Percentiles rank a stretch among this genome's conserved stretches.
Conservation (phyloP, 1,140 invertebrate genomes). For the Aphelinus certus region DNA sequence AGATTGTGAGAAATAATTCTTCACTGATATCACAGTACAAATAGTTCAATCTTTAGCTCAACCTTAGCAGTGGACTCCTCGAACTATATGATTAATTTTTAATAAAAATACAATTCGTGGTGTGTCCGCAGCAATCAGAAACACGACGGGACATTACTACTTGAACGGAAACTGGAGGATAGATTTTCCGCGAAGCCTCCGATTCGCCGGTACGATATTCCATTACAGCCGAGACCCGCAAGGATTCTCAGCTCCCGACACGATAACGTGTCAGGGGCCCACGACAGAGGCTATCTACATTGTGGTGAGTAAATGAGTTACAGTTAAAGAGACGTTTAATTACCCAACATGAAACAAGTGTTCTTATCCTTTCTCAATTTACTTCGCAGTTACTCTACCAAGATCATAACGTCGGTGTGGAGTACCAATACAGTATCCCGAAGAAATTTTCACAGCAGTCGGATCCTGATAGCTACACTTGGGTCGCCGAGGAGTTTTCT, state of each 20-base stretch:
- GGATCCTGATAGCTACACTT: conserved; percentile 79
- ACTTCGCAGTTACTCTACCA: conserved; percentile 81
- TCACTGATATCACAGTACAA: neutral
- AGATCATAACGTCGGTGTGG: conserved; percentile 85
- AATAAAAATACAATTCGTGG: too few species aligned
- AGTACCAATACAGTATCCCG: conserved; percentile 92
- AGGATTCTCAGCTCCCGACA: conserved; percentile 84
- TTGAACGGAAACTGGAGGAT: conserved; percentile 95
- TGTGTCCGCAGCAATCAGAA: conserved; percentile 77
- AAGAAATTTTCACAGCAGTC: conserved; percentile 73
- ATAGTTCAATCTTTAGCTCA: too few species aligned
- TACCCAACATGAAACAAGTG: too few species aligned
- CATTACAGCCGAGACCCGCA: conserved; percentile 85
- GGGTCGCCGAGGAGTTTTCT: conserved; percentile 82
- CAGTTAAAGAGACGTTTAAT: neutral
- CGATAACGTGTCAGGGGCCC: conserved; percentile 83
- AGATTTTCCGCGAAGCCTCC: conserved; percentile 82
- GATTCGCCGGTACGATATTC: conserved; percentile 85
- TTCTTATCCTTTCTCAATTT: neutral
- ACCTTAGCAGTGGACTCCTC: too few species aligned
- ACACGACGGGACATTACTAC: conserved; percentile 84
- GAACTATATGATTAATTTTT: too few species aligned
- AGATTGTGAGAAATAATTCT: neutral
- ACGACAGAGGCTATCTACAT: conserved; percentile 88
- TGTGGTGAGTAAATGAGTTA: conserved; percentile 72